Evolutionary conservation across 2,797 vertebrate genomes (phyloP), one percentile per base, ranked within the genome.

Genomic region (Coregonus sp.): DNA sequence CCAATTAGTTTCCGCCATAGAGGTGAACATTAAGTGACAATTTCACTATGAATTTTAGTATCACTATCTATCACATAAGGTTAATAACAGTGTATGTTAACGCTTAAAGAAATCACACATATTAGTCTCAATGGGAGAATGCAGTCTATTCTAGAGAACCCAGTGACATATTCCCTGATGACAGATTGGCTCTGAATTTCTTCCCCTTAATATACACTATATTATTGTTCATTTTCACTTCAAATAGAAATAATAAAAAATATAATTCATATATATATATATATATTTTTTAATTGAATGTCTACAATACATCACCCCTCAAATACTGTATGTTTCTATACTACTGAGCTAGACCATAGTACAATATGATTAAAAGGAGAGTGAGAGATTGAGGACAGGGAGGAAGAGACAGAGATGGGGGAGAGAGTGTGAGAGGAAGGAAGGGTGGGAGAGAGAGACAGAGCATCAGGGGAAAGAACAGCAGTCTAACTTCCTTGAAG

Each of bases 401-500:
- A 63, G 59, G 20, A 63, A 29, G 59, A 63, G 20, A 63, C 59
- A 63, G 59, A 29, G 2, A 63, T 63, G 20, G 20, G 20, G 59
- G 59, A 12, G 9, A 63, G 59, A 63, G n/a, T 63, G 59, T 9
- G 9, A 61, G 56, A 61, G 3, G 9, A 1, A 2, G 56, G 56
- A 9, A 61, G 18, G n/a, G n/a, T 5, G 4, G 51, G 51, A 52
- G 15, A 56, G 56, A 7, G 56, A 61, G 59, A 47, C 9, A 63
- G 59, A 63, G 59, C 20, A 63, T 63, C 59, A 29, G 56, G 56
- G 56, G 56, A 61, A 61, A 25, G 56, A 61, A n/a, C 75, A 80
- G 71, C 68, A 82, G 76, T 80, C 67, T 82, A 80, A 81, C 81
- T 85, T 85, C 52, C 74, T 85, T 80, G 73, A 81, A 79, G 72